A percentile compares a stretch with the other conserved stretches of the same genome.
Evolutionary conservation across 1,140 invertebrate species (phyloP).

Genomic region (Tachypleus tridentatus): DNA sequence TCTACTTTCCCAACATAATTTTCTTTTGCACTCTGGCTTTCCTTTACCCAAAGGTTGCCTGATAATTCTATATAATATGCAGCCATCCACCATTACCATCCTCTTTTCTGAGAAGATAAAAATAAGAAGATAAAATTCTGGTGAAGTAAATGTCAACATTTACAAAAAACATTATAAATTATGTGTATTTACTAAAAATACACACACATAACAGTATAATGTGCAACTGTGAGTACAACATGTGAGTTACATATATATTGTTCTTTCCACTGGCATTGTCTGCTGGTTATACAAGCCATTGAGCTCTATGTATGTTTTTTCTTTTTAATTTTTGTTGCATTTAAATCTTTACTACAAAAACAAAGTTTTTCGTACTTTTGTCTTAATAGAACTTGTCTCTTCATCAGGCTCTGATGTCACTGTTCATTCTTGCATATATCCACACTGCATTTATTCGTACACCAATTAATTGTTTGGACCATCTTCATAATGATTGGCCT

Average conservation of each 20-base stretch:
- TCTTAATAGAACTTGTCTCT: background rate
- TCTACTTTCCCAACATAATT: too few relatives aligned
- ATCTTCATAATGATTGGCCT: conserved; percentile 83
- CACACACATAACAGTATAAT: too few relatives aligned
- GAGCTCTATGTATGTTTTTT: background rate
- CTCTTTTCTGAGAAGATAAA: too few relatives aligned
- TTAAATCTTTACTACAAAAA: background rate
- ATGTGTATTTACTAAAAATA: too few relatives aligned
- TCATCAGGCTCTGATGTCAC: conserved; percentile 42
- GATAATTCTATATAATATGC: too few relatives aligned
- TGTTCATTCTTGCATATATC: conserved; percentile 87
- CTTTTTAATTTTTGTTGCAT: background rate
- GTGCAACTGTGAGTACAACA: too few relatives aligned
- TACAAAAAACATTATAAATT: too few relatives aligned
- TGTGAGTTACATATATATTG: background rate
- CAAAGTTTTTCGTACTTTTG: background rate
- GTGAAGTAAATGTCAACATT: too few relatives aligned
- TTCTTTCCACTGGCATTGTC: background rate
- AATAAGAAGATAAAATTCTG: too few relatives aligned
- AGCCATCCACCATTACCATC: too few relatives aligned
- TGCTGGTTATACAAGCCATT: background rate
- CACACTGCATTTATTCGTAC: conserved; percentile 85
- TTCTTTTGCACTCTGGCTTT: too few relatives aligned
- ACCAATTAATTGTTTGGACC: conserved; percentile 84
- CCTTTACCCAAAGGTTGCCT: too few relatives aligned